Evolutionary conservation across 2,888 invertebrate species (phyloP), one percentile per base, ranked within the genome.

Genomic region (Sarcophaga subvicina): DNA sequence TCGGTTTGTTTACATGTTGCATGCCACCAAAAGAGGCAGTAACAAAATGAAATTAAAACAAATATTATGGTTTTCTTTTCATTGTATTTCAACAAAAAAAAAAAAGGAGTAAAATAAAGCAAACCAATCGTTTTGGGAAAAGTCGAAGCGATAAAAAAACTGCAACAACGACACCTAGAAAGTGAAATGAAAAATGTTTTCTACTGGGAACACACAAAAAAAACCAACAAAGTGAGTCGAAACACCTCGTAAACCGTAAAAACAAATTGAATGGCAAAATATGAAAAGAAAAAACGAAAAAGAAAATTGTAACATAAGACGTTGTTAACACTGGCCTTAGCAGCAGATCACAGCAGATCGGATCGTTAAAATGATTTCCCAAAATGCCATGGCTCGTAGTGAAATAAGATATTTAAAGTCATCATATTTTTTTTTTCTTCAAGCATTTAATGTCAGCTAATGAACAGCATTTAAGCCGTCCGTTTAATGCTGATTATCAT

Each of bases 131-230:
- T 69, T 14, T 54, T 54, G 54, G 67, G 63, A 79, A 63, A 62
- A 64, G 14, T 49, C 49, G 8, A 49, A 75, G 11, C 12, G 2
- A 60, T 60, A 78, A 37, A 37, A 37, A 37, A 2, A 10, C 2
- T 37, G 37, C 37, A 37, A 83, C 73, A 37, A 80, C 80, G 64
- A 54, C 76, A 85, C 63, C 80, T 85, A 71, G 66, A 85, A 85
- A 85, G 84, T 85, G 84, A 85, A 85, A 85, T 78, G 72, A 80
- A 45, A 80, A 80, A 80, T 80, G 70, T 75, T 17, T 70, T 75
- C 37, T 37, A 37, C 2, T 1, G 37, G 37, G 37, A 37, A 37
- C 37, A 37, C 37, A 37, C 45, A 84, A 76, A 80, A 80, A 69
- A 80, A 75, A 69, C 80, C 64, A 80, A 79, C 72, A 79, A 47